Evolutionary conservation across 1,140 invertebrate species (phyloP).

Genomic region (Schlechtendalia chinensis): DNA sequence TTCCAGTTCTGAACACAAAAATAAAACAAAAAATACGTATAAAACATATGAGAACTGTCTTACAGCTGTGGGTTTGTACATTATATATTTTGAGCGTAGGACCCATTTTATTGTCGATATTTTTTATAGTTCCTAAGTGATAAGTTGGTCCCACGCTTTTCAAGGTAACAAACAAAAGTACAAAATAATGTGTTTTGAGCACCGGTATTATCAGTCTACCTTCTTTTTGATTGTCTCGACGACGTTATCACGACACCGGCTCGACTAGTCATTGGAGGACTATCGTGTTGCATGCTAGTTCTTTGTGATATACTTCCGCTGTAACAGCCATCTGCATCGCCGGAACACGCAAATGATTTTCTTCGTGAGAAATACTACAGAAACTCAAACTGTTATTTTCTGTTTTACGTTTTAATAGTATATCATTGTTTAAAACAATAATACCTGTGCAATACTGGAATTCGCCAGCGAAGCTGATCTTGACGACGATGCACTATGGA

Average conservation of each 20-base stretch:
- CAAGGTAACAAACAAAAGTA: constrained; percentile 17
- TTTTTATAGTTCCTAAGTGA: not conserved
- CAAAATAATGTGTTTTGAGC: too few species aligned
- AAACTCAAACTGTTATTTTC: not conserved
- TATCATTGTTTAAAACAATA: not conserved
- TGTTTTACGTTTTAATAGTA: not conserved
- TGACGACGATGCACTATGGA: constrained; percentile 40
- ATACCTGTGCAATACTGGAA: constrained; percentile 42
- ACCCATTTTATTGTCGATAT: constrained; percentile 2
- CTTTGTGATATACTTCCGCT: constrained; percentile 52
- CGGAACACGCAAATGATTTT: constrained; percentile 40
- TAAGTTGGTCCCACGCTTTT: constrained; percentile 46
- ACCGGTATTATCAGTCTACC: constrained; percentile 61
- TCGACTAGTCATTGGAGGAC: constrained; percentile 65
- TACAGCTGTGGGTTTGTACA: not conserved
- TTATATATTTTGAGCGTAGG: constrained; percentile 43
- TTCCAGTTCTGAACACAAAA: constrained; percentile 50
- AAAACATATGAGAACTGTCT: constrained; percentile 40
- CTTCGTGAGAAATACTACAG: constrained; percentile 43
- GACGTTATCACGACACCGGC: constrained; percentile 92
- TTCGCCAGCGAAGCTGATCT: constrained; percentile 42
- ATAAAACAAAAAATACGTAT: constrained; percentile 48
- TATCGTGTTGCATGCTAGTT: constrained; percentile 63
- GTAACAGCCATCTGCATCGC: constrained; percentile 40
- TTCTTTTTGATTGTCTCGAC: constrained; percentile 81